Evolutionary conservation across 2,113 vertebrate species (phyloP), one percentile per base, ranked within the genome.

Genomic region (Triplophysa dalaica): DNA sequence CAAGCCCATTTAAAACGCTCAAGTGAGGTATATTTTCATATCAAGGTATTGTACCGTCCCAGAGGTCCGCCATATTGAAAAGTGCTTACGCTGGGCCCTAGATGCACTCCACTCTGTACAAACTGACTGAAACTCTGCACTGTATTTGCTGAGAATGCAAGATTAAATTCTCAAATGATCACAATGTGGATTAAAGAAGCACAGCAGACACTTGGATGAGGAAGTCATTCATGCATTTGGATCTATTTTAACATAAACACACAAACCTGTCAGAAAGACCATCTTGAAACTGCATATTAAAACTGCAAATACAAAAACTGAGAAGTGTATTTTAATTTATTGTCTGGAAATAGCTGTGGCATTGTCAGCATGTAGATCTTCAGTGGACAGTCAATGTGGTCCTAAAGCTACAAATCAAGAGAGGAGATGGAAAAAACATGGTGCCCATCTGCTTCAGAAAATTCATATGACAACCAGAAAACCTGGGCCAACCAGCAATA

Each of bases 111-210:
- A 70, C 43, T 72, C n/a, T 76, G 78, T 72, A 75, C 67, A 4
- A 24, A 80, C 77, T 64, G 58, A 70, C 61, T 58, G 19, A 58
- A 82, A 76, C 62, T 80, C 75, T 75, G 62, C 26, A 13, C 64
- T 64, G 22, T 43, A 78, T 74, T 54, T 80, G 81, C 81, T 83
- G 75, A 78, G 68, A 81, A 83, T 64, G 75, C 84, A 81, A 81
- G 26, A 64, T 75, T 73, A 17, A 41, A 52, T 75, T 83, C 74
- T 80, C 68, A 43, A 43, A 68, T 75, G 66, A 73, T 48, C 22
- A 79, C 26, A 24, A 50, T 48, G 62, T 48, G 50, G 24, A 69
- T 70, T 21, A 29, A 41, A 77, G 48, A 66, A 70, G 22, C 21
- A 80, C 10, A 65, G 26, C 17, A 69, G 54, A 60, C 75, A 48